These are phyloP conservation scores for Scortum barcoo DNA, from an alignment of 2,113 vertebrate genomes.

Conservation along the genomic window DNA sequence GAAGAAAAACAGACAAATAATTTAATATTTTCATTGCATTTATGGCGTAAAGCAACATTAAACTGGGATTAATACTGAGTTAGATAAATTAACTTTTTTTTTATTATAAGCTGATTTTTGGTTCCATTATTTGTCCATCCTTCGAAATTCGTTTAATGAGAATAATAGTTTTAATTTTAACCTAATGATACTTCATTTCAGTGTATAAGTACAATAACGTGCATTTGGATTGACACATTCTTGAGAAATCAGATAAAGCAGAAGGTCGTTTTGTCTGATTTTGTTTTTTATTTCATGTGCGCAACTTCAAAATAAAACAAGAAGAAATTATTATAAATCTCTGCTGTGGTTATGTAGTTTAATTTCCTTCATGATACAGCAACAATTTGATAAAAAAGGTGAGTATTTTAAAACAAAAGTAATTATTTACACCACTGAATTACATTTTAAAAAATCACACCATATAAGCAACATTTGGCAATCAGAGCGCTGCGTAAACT, in stretches of 20 bases:
- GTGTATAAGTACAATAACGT: too few species aligned
- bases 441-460: conserved; percentile 1
- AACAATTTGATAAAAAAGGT: not conserved
- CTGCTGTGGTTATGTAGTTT: not conserved
- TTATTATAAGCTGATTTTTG: not conserved
- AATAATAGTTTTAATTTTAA: not conserved
- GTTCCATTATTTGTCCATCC: not conserved
- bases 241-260: not conserved
- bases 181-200: not conserved
- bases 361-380: not conserved
- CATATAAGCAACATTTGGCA: not conserved
- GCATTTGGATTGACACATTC: not conserved
- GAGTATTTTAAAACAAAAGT: not conserved
- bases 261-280: not conserved
- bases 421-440: not conserved
- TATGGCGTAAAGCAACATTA: too few species aligned
- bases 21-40: not conserved
- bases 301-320: not conserved
- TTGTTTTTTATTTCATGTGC: not conserved
- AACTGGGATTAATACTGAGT: not conserved
- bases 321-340: not conserved
- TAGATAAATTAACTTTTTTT: not conserved
- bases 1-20: not conserved
- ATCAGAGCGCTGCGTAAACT: conserved; percentile 29
- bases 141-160: not conserved